Percentiles rank a stretch among this genome's conserved stretches.
Conservation (phyloP, 2,797 vertebrate genomes). For the Falco concolor region DNA sequence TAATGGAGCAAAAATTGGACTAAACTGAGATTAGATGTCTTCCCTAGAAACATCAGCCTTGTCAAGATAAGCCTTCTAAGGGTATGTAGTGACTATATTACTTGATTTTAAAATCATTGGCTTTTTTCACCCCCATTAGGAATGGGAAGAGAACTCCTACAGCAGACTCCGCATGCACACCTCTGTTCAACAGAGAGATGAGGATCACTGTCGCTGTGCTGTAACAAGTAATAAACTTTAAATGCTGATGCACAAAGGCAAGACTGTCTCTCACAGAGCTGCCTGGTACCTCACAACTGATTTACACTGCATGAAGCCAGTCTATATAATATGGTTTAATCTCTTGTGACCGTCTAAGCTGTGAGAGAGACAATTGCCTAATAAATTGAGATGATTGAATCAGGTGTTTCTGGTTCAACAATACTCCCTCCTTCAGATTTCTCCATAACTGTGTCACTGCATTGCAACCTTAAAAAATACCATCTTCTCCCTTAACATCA, state of each 20-base stretch:
- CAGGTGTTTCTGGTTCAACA: neutral
- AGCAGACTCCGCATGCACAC: neutral
- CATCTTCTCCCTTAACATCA: neutral
- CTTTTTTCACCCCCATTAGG: neutral
- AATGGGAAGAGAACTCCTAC: neutral
- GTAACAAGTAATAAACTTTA: neutral
- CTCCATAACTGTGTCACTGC: neutral
- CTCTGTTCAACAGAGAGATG: neutral
- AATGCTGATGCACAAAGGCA: neutral
- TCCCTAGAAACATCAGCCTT: neutral
- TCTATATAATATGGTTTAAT: neutral
- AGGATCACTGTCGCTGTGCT: neutral
- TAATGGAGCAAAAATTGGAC: neutral
- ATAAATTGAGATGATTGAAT: neutral
- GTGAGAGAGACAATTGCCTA: neutral
- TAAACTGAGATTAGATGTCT: neutral
- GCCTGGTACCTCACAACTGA: neutral
- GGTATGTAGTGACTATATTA: neutral
- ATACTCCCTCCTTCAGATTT: neutral
- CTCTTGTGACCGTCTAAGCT: neutral
- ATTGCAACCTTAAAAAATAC: neutral
- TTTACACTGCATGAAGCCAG: neutral
- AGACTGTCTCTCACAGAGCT: neutral
- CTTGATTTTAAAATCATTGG: neutral
- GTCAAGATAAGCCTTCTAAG: neutral